A percentile compares a stretch with the other conserved stretches of the same genome.
Conservation (phyloP, 2,113 vertebrate genomes). For the Conger conger region DNA sequence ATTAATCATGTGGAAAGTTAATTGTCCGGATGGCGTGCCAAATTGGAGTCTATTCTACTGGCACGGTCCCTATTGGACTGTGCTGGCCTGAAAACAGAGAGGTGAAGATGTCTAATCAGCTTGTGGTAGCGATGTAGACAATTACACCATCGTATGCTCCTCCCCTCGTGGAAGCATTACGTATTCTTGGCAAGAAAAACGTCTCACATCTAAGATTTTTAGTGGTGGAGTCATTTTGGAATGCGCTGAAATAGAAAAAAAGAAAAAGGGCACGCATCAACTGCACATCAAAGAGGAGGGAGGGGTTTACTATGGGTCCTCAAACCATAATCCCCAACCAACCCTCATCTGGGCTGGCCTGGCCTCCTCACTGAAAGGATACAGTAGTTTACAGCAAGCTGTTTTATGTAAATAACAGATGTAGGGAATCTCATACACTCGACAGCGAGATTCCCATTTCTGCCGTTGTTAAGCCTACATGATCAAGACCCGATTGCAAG, state of each 20-base stretch:
- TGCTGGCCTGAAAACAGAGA: not conserved
- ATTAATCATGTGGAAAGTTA: not conserved
- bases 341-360: not conserved
- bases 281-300: conserved; percentile 5
- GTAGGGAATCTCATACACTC: not conserved
- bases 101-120: not conserved
- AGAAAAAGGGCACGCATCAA: not conserved
- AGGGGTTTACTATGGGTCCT: conserved; percentile 49
- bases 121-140: conserved; percentile 14
- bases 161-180: conserved; percentile 5
- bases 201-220: conserved; percentile 6
- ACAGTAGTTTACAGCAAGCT: not conserved
- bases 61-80: not conserved
- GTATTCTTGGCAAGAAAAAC: conserved; percentile 20
- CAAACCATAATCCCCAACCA: conserved; percentile 31
- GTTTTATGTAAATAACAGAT: not conserved
- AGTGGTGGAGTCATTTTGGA: conserved; percentile 20
- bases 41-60: not conserved
- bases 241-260: conserved; percentile 5
- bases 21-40: conserved; percentile 3
- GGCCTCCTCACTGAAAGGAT: not conserved
- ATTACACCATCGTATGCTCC: not conserved
- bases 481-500: no score
- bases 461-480: not conserved
- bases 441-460: not conserved